Conservation (phyloP, 2,888 invertebrate genomes). For the Dryadula phaetusa region DNA sequence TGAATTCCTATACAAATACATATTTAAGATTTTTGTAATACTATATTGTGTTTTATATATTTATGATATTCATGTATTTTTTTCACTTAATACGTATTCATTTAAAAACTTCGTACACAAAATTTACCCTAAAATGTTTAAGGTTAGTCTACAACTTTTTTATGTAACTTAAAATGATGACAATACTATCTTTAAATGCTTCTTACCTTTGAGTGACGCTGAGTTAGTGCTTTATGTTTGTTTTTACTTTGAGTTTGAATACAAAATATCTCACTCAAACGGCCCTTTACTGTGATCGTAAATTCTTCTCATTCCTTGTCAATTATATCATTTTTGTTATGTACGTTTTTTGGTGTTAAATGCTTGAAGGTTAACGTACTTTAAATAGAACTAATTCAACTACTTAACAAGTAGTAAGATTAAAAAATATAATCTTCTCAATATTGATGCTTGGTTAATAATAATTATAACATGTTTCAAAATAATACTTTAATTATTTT, state of each 20-base stretch:
- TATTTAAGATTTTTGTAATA: no score
- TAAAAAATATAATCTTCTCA: no score
- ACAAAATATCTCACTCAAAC: not conserved
- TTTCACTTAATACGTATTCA: no score
- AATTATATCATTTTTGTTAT: conserved; percentile 44
- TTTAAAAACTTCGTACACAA: not conserved
- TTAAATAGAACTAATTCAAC: no score
- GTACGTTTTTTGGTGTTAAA: not conserved
- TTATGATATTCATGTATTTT: no score
- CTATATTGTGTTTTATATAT: no score
- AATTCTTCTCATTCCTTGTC: conserved; percentile 39
- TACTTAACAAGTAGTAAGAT: no score
- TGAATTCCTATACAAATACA: no score
- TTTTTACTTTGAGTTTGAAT: conserved; percentile 2
- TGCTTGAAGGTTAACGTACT: no score
- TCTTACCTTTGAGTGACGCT: not conserved
- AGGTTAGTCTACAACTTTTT: not conserved
- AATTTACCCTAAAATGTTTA: not conserved
- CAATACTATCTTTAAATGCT: conserved; percentile 15
- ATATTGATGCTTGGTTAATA: no score
- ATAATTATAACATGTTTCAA: no score
- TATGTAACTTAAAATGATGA: conserved; percentile 6
- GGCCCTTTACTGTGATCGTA: not conserved
- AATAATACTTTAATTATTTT: no score
- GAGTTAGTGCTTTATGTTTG: conserved; percentile 9